Percentiles rank a stretch among this genome's conserved stretches.
phyloP scores from a whole-genome alignment of 2,888 invertebrate species.

The Spisula solida region DNA sequence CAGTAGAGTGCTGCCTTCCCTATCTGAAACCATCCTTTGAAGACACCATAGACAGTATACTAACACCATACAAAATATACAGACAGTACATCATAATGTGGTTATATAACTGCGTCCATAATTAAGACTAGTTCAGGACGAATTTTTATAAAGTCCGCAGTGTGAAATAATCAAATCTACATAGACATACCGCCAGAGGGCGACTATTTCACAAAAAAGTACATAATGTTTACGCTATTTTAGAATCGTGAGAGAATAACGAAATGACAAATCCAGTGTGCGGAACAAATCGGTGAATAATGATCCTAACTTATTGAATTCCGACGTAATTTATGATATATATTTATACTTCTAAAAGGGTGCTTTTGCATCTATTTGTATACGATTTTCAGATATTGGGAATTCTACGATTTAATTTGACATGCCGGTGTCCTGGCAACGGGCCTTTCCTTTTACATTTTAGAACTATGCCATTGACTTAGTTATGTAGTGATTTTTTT shows the following conservation, averaged over 20 bases:
- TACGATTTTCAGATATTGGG: not conserved
- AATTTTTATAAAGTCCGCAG: not conserved
- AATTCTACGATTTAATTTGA: not conserved
- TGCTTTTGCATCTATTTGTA: not conserved
- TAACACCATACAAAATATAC: no score
- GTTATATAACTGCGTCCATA: not conserved
- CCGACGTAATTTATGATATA: not conserved
- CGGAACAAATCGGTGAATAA: not conserved
- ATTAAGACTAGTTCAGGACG: not conserved
- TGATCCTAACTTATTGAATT: not conserved
- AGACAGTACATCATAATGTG: not conserved
- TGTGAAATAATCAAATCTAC: slow-evolving; percentile 3
- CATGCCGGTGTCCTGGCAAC: not conserved
- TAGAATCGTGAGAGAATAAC: not conserved
- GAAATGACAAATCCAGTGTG: not conserved
- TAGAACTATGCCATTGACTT: not conserved
- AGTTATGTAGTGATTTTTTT: not conserved
- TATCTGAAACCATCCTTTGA: no score
- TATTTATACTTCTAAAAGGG: not conserved
- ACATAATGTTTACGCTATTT: not conserved
- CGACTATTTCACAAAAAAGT: not conserved
- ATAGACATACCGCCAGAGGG: not conserved
- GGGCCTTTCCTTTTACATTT: not conserved
- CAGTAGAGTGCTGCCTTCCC: no score
- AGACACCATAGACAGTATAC: no score